Conservation (phyloP, 2,113 vertebrate genomes). For the Charadrius vociferus region DNA sequence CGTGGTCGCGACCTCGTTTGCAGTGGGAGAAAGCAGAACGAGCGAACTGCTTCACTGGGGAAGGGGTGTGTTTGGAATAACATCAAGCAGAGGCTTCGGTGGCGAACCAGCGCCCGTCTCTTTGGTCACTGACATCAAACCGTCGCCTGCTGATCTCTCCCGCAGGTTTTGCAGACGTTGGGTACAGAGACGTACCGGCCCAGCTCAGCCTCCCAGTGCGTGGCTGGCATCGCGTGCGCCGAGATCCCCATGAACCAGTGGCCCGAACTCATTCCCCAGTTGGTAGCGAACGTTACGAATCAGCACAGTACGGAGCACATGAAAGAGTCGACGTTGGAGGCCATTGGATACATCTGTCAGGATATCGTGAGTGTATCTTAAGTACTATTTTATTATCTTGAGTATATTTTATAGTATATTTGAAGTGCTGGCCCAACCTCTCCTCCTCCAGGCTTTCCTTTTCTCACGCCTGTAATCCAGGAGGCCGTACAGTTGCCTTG, state of each 20-base stretch:
- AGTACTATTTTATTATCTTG: background rate
- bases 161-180: constrained; percentile 92
- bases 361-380: constrained; percentile 88
- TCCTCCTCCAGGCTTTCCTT: background rate
- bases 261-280: constrained; percentile 95
- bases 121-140: background rate
- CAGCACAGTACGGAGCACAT: constrained; percentile 96
- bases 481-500: background rate
- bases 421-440: background rate
- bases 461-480: fast-evolving
- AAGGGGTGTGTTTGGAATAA: too few species aligned
- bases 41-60: background rate
- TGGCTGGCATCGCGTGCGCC: constrained; percentile 95
- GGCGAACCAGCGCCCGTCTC: fast-evolving
- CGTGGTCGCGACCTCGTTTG: background rate
- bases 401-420: background rate
- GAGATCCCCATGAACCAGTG: constrained; percentile 97
- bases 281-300: constrained; percentile 95
- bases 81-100: fast-evolving
- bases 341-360: constrained; percentile 99
- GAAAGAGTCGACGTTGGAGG: constrained; percentile 98
- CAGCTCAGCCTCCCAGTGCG: constrained; percentile 96
- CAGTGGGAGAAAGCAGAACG: too few species aligned
- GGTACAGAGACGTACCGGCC: constrained; percentile 97
- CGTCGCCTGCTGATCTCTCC: background rate